These are phyloP conservation scores for Drosophila saltans DNA, from an alignment of 1,140 invertebrate species.

Conservation along the genomic window DNA sequence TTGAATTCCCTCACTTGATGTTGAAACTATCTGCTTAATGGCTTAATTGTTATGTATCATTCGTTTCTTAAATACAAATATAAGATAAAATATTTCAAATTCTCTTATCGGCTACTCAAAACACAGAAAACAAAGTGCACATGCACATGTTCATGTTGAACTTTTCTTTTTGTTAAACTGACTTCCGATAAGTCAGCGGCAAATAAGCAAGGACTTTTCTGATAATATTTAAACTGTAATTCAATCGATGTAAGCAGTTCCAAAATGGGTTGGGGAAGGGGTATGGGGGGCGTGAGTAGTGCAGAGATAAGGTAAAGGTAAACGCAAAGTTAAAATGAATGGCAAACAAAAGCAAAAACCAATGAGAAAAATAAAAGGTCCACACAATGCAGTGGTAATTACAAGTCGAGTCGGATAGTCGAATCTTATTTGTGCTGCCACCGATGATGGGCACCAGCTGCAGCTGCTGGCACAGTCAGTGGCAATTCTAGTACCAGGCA, in stretches of 20 bases:
- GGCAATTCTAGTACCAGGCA: constrained; percentile 51
- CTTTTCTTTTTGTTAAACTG: not conserved
- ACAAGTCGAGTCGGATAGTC: constrained; percentile 56
- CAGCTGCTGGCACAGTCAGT: constrained; percentile 36
- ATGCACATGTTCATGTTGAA: not conserved
- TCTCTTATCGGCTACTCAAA: not conserved
- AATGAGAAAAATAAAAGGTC: constrained; percentile 42
- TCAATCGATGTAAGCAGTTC: constrained; percentile 55
- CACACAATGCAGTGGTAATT: constrained; percentile 76
- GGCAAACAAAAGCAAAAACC: constrained; percentile 35
- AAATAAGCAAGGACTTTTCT: constrained; percentile 42
- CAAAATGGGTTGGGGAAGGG: not conserved
- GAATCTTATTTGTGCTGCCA: constrained; percentile 47
- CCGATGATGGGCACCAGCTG: constrained; percentile 56
- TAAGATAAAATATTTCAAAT: not conserved
- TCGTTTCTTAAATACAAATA: too few relatives aligned
- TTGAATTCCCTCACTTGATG: too few relatives aligned
- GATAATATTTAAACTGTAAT: constrained; percentile 76
- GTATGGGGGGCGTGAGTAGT: too few relatives aligned
- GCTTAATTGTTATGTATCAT: too few relatives aligned
- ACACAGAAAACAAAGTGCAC: not conserved
- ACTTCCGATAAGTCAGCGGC: constrained; percentile 29
- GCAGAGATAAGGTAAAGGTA: constrained; percentile 8
- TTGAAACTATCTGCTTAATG: too few relatives aligned
- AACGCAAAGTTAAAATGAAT: constrained; percentile 35